phyloP scores from a whole-genome alignment of 2,113 vertebrate species.

The Ceyx margarethae region DNA sequence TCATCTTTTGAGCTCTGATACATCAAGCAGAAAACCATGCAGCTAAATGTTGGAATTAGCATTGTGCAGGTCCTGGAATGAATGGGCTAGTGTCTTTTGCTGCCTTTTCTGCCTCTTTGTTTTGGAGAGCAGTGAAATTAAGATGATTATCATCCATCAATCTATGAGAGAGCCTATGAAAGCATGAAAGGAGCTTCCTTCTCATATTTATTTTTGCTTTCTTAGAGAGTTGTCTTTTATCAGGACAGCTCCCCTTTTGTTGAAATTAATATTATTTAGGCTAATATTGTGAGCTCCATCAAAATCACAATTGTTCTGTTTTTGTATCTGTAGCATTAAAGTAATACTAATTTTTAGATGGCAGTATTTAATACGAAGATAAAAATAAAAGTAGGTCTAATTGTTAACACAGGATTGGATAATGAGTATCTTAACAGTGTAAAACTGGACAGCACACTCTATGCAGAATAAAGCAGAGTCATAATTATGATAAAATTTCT shows the following conservation, averaged over 20 bases:
- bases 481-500: not conserved
- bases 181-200: slow-evolving; percentile 84
- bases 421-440: slow-evolving; percentile 30
- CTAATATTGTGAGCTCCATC: slow-evolving; percentile 78
- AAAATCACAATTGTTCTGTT: slow-evolving; percentile 78
- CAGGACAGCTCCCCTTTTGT: slow-evolving; percentile 82
- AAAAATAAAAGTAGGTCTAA: slow-evolving; percentile 60
- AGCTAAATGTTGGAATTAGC: slow-evolving; percentile 99
- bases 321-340: slow-evolving; percentile 70
- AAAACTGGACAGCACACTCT: slow-evolving; percentile 31
- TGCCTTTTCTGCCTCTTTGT: slow-evolving; percentile 89
- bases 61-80: slow-evolving; percentile 96
- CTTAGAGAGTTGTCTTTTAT: slow-evolving; percentile 85
- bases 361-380: slow-evolving; percentile 63
- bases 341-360: slow-evolving; percentile 58
- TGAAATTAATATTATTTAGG: slow-evolving; percentile 88
- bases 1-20: slow-evolving; percentile 99
- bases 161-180: slow-evolving; percentile 87
- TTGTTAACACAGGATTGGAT: slow-evolving; percentile 40
- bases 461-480: not conserved
- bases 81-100: slow-evolving; percentile 93
- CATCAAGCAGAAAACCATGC: slow-evolving; percentile 99
- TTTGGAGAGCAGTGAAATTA: slow-evolving; percentile 93
- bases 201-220: slow-evolving; percentile 89
- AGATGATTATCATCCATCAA: slow-evolving; percentile 95